A percentile compares a stretch with the other conserved stretches of the same genome.
These are phyloP conservation scores for Bathynomus jamesi DNA, from an alignment of 1,140 invertebrate species.

Conservation along the genomic window DNA sequence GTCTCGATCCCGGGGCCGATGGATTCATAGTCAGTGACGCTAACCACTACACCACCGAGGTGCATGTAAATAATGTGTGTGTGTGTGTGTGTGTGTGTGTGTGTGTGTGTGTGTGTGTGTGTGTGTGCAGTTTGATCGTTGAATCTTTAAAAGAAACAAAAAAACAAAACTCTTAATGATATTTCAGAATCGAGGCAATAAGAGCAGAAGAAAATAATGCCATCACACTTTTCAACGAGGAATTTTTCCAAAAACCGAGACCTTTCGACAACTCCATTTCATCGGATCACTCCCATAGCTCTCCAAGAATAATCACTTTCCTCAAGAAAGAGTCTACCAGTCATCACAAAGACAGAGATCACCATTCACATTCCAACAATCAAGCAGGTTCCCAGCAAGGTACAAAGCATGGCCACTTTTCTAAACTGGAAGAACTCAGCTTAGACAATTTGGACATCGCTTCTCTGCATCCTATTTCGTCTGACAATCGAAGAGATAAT, in stretches of 20 bases:
- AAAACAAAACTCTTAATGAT: too few species aligned
- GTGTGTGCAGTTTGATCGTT: too few species aligned
- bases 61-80: too few species aligned
- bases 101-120: too few species aligned
- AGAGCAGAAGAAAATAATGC: background rate
- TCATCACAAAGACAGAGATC: background rate
- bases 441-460: background rate
- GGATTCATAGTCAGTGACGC: too few species aligned
- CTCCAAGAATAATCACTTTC: background rate
- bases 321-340: background rate
- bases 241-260: background rate
- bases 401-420: background rate
- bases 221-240: background rate
- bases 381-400: background rate
- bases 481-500: background rate
- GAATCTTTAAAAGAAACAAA: too few species aligned
- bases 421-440: background rate
- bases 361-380: background rate
- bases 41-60: too few species aligned
- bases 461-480: too few species aligned
- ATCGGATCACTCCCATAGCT: background rate
- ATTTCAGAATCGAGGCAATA: background rate
- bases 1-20: too few species aligned
- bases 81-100: too few species aligned
- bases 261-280: background rate